phyloP scores from a whole-genome alignment of 1,140 invertebrate species.

The Meloidogyne exigua region DNA sequence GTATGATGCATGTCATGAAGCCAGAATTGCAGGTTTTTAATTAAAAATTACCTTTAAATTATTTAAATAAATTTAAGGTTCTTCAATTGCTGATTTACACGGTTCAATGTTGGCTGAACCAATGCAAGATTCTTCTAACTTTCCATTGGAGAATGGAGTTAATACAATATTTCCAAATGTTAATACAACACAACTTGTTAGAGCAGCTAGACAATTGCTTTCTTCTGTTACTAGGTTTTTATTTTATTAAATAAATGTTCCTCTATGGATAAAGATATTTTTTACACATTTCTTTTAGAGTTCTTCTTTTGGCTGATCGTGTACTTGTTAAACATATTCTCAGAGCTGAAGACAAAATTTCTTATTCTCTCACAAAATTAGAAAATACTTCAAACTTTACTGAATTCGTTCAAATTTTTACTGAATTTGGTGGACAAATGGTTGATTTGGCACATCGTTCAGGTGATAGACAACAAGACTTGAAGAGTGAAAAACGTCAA shows the following conservation, averaged over 20 bases:
- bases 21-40: constrained; percentile 80
- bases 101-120: constrained; percentile 43
- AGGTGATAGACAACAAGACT: constrained; percentile 69
- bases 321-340: constrained; percentile 95
- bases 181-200: constrained; percentile 75
- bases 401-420: constrained; percentile 97
- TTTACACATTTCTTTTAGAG: constrained; percentile 66
- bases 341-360: constrained; percentile 84
- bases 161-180: constrained; percentile 57
- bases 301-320: constrained; percentile 94
- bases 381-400: constrained; percentile 94
- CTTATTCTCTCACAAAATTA: constrained; percentile 68
- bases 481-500: constrained; percentile 88
- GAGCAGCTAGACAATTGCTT: constrained; percentile 85
- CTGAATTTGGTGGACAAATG: constrained; percentile 96
- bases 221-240: constrained; percentile 79
- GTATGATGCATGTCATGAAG: constrained; percentile 95
- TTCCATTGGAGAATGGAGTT: neutral
- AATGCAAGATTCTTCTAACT: constrained; percentile 57
- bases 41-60: neutral
- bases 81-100: constrained; percentile 60
- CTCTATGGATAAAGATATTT: no score
- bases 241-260: no score
- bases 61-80: constrained; percentile 48
- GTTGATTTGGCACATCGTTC: constrained; percentile 92